Base-by-base conservation (phyloP, 2,797 vertebrate genomes). In the Arrhamphus sclerolepis region DNA sequence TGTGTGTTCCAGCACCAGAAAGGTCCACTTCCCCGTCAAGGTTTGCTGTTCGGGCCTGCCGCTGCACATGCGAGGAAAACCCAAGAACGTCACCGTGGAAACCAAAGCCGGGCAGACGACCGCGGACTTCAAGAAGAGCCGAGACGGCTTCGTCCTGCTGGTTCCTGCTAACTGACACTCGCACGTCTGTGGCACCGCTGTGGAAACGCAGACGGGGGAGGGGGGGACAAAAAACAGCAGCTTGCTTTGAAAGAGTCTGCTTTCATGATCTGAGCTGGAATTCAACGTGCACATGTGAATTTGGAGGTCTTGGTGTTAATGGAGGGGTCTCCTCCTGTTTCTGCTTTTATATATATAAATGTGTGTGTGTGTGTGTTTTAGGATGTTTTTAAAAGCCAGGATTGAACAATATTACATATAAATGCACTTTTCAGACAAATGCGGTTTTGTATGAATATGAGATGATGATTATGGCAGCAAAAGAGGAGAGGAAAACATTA, bases 91-190 rank as follows among this genome's bases (percentile, higher is more conserved):
- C 54, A 82, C 75, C 0, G 80, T 92, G 52, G 92, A 94, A 58
- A 85, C 75, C 58, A 91, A 72, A 62, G 18, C 76, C 0, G 86
- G 91, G 3, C 91, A 90, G 64, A 31, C 60, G 59, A 41, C 3
- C 0, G 71, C 82, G 0, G 91, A 94, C 31, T 94, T 93, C 87
- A 92, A 90, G 75, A 94, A 92, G 86, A 89, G 73, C 63, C 76
- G 72, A 46, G 77, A 87, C 0, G 93, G 93, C 13, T 94, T 93
- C 56, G 44, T 86, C 66, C 84, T 94, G 51, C 52, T 91, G 54
- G 18, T 92, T 6, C 92, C 93, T 0, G 34, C 74, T 5, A 83
- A 89, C 62, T 91, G 86, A 38, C 11, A 42, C 29, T 51, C 3
- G 31, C 9, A 10, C 9, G 9, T 13, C 31, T 2, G 9, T 56